Base-by-base conservation (phyloP, 2,797 vertebrate genomes). In the Agapornis canus region DNA sequence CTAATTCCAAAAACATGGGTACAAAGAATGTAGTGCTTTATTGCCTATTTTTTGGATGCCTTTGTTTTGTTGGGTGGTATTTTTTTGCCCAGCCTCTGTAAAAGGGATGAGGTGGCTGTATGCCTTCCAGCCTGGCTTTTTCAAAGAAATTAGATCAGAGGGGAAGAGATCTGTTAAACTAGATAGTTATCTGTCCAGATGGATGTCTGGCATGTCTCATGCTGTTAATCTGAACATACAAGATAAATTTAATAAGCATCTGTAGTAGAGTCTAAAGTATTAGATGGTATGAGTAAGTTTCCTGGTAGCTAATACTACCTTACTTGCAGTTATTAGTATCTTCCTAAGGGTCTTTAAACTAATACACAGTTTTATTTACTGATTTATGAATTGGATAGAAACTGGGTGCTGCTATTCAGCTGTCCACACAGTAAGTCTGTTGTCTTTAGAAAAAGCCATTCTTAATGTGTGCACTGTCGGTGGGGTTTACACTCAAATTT, bases 381-480 rank as follows among this genome's bases (percentile, higher is more conserved):
- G 15, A 32, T 63, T 22, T 5, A 7, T 29, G 16, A 73, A 65
- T 57, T 14, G 1, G 20, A 19, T 59, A 26, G 1, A 16, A 64
- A 66, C 15, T 63, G 51, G 27, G 14, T 79, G 37, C 17, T 76
- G 0, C 21, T 63, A 1, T 32, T 64, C 8, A 54, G 37, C 15
- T 35, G 8, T 69, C 40, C 64, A 0, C 27, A 26, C 49, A 56
- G 27, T 40, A 65, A 59, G 9, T 20, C 27, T 6, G 5, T 63
- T 56, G 21, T 84, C 11, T 57, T 48, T 5, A 79, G 26, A 56
- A 47, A 10, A 8, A 26, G 47, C 11, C 3, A 0, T 64, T 64
- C 3, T 68, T 63, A 13, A 19, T 4, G 0, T 4, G 3, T 14
- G 16, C 11, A 6, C 6, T 13, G 43, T 40, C n/a, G 70, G 49